Evolutionary conservation across 2,888 invertebrate genomes (phyloP).

Genomic region (Polyommatus icarus): DNA sequence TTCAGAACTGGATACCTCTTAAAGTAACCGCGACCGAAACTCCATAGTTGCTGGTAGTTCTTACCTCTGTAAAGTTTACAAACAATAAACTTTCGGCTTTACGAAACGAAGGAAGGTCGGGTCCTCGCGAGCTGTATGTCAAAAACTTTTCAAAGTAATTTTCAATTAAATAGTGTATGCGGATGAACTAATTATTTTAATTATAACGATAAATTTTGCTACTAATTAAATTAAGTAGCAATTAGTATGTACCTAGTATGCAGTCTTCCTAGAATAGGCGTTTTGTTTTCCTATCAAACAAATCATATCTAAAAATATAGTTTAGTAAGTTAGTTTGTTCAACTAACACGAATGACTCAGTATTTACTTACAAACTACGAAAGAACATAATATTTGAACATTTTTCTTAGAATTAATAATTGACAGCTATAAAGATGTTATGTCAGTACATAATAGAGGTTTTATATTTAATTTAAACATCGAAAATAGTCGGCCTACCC

Average conservation of each 20-base stretch:
- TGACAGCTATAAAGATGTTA: constrained; percentile 11
- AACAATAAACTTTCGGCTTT: no score
- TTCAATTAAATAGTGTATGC: no score
- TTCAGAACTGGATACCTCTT: no score
- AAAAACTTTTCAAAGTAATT: no score
- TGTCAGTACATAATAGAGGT: constrained; percentile 35
- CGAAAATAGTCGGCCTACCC: background rate
- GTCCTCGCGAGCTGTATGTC: no score
- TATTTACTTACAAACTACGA: constrained; percentile 20
- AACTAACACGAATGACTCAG: constrained; percentile 18
- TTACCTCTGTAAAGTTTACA: no score
- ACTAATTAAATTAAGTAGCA: background rate
- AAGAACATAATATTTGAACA: constrained; percentile 8
- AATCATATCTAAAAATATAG: constrained; percentile 26
- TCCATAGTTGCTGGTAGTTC: no score
- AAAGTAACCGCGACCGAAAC: no score
- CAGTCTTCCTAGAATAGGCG: background rate
- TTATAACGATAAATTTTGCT: no score
- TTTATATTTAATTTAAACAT: background rate
- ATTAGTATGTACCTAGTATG: background rate
- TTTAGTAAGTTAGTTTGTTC: background rate
- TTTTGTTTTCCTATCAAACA: constrained; percentile 32
- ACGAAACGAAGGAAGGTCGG: no score
- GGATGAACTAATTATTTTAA: no score
- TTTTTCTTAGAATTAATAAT: constrained; percentile 19